These are phyloP conservation scores for Lamproptera curius DNA, from an alignment of 2,888 invertebrate species.

Conservation along the genomic window DNA sequence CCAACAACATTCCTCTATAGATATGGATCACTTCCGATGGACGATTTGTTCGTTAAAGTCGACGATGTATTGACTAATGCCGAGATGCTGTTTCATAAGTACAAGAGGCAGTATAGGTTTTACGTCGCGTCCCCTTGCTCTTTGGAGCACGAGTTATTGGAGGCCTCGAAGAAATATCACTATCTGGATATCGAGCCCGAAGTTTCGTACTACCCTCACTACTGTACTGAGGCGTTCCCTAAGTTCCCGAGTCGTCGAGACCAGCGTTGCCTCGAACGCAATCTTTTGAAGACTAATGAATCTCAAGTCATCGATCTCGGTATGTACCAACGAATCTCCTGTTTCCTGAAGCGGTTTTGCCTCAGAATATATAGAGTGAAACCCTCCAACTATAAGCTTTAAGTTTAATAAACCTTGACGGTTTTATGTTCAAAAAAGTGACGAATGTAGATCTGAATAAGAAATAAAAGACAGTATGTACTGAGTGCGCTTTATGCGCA, in stretches of 20 bases:
- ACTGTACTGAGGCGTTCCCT: constrained; percentile 86
- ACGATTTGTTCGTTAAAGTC: constrained; percentile 75
- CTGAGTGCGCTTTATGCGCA: constrained; percentile 11
- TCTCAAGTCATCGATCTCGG: constrained; percentile 56
- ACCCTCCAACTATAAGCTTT: constrained; percentile 25
- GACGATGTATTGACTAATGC: constrained; percentile 77
- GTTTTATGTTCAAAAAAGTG: neutral
- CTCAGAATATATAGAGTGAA: constrained; percentile 60
- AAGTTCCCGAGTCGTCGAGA: constrained; percentile 60
- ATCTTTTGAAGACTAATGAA: constrained; percentile 41
- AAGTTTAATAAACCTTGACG: neutral
- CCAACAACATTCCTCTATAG: constrained; percentile 85
- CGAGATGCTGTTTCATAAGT: constrained; percentile 70
- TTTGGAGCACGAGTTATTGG: constrained; percentile 76
- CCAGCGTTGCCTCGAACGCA: constrained; percentile 45
- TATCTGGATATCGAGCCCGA: constrained; percentile 71
- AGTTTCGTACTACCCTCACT: constrained; percentile 85
- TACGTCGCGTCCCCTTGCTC: constrained; percentile 86
- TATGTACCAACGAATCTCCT: constrained; percentile 59
- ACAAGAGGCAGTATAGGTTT: constrained; percentile 80
- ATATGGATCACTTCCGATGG: constrained; percentile 81
- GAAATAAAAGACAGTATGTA: constrained; percentile 12
- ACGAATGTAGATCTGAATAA: constrained; percentile 3
- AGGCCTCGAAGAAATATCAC: constrained; percentile 54
- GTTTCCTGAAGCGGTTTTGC: constrained; percentile 66